A percentile compares a stretch with the other conserved stretches of the same genome.
Evolutionary conservation across 2,888 invertebrate species (phyloP).

Genomic region (Choristoneura rosaceana): DNA sequence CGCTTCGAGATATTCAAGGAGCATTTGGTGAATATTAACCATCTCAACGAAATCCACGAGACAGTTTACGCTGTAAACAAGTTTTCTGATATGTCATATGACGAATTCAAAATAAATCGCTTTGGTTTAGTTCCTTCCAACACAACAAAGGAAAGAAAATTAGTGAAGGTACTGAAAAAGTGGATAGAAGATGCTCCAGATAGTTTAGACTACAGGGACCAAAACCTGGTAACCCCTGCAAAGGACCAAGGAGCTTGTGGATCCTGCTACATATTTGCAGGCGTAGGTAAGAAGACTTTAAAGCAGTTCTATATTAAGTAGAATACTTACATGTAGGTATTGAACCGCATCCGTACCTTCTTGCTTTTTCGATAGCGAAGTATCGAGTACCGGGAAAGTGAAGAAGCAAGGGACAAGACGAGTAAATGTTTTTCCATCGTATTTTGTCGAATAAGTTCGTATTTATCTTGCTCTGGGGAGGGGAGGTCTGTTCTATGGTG

Average conservation of each 20-base stretch:
- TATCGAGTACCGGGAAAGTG: no score
- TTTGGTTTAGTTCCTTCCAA: not conserved
- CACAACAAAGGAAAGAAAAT: not conserved
- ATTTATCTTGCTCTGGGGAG: no score
- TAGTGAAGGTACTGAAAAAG: not conserved
- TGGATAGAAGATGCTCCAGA: slow-evolving; percentile 1
- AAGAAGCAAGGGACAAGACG: no score
- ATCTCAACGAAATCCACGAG: not conserved
- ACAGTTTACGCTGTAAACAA: not conserved
- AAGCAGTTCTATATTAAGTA: not conserved
- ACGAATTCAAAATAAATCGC: not conserved
- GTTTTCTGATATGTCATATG: slow-evolving; percentile 8
- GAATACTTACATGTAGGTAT: not conserved
- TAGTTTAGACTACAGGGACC: not conserved
- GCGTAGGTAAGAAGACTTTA: not conserved
- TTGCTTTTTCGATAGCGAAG: no score
- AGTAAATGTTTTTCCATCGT: no score
- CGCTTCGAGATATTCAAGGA: slow-evolving; percentile 11
- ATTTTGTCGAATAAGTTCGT: no score
- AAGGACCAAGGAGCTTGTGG: not conserved
- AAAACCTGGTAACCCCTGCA: not conserved
- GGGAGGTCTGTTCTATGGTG: no score
- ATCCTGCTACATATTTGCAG: not conserved
- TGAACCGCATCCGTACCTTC: no score
- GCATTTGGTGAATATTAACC: slow-evolving; percentile 5